Conservation (phyloP, 2,888 invertebrate species). For the Antheraea assamensis region DNA sequence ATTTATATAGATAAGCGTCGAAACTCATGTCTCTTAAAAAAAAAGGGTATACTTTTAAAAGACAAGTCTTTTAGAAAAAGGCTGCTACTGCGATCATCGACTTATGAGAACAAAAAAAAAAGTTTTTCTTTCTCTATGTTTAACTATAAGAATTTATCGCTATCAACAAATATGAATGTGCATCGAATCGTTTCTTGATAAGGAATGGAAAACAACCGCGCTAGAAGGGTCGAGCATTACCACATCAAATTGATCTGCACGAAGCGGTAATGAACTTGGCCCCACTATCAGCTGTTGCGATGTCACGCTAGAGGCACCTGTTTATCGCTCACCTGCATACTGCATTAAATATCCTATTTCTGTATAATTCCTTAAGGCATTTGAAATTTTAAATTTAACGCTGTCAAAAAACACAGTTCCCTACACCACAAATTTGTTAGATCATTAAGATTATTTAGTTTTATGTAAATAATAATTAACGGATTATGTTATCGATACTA, state of each 20-base stretch:
- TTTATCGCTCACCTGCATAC: slow-evolving; percentile 20
- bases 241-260: slow-evolving; percentile 71
- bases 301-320: slow-evolving; percentile 48
- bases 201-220: slow-evolving; percentile 48
- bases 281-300: slow-evolving; percentile 70
- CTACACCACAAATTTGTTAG: background rate
- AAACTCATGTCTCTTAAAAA: background rate
- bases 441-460: slow-evolving; percentile 1
- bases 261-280: slow-evolving; percentile 78
- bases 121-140: background rate
- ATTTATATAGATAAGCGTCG: background rate
- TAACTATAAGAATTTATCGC: background rate
- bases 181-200: slow-evolving; percentile 13
- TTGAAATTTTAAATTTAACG: slow-evolving; percentile 16
- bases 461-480: background rate
- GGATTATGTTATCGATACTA: background rate
- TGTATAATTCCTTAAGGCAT: slow-evolving; percentile 16
- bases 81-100: background rate
- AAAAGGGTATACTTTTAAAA: too few species aligned
- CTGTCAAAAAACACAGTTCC: background rate
- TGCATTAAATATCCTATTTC: slow-evolving; percentile 13
- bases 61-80: background rate
- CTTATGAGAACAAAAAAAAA: background rate
- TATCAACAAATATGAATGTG: slow-evolving; percentile 19
- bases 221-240: slow-evolving; percentile 57